Evolutionary conservation across 2,113 vertebrate species (phyloP), one percentile per base, ranked within the genome.

Genomic region (Melozone crissalis): DNA sequence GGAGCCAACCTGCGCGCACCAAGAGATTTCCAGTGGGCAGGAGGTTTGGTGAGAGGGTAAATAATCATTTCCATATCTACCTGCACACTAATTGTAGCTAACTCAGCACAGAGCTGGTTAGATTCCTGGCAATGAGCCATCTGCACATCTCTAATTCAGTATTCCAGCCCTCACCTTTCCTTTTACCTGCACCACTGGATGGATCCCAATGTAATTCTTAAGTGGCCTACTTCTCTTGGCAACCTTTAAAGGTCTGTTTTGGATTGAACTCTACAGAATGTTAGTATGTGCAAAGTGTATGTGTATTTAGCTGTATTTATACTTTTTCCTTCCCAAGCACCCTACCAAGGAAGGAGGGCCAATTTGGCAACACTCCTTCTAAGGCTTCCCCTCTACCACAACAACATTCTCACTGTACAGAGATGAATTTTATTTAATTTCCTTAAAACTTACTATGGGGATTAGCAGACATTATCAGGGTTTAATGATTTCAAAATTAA

Each of bases 1-100:
- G 0, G 23, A 63, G 44, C 47, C 47, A 4, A 5, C 13, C 10
- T 21, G 31, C 0, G 1, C 37, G 39, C 65, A 27, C 61, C 0
- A 0, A 33, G 27, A 55, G 4, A n/a, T 20, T 87, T 78, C 73
- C 41, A 43, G 7, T 1, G 23, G n/a, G 52, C n/a, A 78, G 74
- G 55, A 78, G 39, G 49, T 62, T 77, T 84, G 43, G 24, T 30
- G 5, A 39, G 47, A 22, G 16, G 7, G 21, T 59, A 37, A 58
- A 43, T 9, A 59, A 33, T 52, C 55, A 13, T 39, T 67, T 68
- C 66, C 10, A 2, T 6, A 49, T 30, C 55, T 57, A 37, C 15
- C 6, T 2, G 9, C 2, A 3, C 37, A 28, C 39, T 67, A 63
- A 47, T 1, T 68, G 58, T 24, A 33, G 30, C 35, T 44, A 28